These are phyloP conservation scores for Mirza zaza DNA, from an alignment of 2,113 vertebrate species.

Conservation along the genomic window DNA sequence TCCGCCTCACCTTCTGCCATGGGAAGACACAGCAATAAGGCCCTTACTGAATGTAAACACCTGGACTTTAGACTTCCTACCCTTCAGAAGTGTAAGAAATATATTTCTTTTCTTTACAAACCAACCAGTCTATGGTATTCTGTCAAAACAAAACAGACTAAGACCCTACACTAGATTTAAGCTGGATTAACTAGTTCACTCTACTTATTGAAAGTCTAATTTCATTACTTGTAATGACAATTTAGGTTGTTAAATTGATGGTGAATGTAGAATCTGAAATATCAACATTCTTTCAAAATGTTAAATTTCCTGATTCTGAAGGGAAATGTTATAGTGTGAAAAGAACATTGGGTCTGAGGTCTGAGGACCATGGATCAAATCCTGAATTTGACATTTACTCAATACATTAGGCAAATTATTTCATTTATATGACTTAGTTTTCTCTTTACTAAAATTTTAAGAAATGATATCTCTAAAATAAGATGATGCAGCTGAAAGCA, in stretches of 20 bases:
- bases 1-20: too few species aligned
- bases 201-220: background rate
- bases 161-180: background rate
- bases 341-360: background rate
- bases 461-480: conserved; percentile 4
- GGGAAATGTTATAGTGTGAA: conserved; percentile 10
- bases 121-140: too few species aligned
- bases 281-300: conserved; percentile 58
- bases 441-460: background rate
- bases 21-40: too few species aligned
- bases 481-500: background rate
- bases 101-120: too few species aligned
- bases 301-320: conserved; percentile 50
- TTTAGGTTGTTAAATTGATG: conserved; percentile 53
- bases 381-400: conserved; percentile 25
- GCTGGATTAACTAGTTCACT: conserved; percentile 32
- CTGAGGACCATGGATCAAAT: conserved; percentile 10
- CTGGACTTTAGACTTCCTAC: too few species aligned
- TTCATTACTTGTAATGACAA: conserved; percentile 47
- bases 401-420: background rate
- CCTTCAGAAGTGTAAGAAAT: too few species aligned
- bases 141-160: too few species aligned
- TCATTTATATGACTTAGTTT: conserved; percentile 6
- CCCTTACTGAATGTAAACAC: too few species aligned
- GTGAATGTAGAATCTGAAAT: conserved; percentile 49